phyloP scores from a whole-genome alignment of 2,113 vertebrate genomes.

The Serranochromis macrocephalus region DNA sequence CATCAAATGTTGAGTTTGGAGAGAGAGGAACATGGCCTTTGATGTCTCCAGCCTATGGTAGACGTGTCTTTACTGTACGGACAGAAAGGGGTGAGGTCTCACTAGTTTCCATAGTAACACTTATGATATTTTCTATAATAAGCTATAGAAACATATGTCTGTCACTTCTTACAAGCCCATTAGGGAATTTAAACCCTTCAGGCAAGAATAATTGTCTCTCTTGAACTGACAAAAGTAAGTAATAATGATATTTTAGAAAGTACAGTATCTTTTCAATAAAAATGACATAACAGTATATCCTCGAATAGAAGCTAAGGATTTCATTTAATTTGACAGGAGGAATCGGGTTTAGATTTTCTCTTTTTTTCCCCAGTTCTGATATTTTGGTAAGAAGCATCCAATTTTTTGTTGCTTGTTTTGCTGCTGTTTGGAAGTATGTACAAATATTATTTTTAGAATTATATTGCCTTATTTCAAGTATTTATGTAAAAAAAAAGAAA shows the following conservation, averaged over 20 bases:
- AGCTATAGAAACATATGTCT: not conserved
- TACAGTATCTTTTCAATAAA: not conserved
- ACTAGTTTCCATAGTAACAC: slow-evolving; percentile 39
- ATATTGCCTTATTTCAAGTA: not conserved
- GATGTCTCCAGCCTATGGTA: not conserved
- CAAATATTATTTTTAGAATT: not conserved
- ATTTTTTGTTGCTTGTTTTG: not conserved
- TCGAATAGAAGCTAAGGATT: not conserved
- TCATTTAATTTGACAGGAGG: not conserved
- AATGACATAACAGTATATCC: not conserved
- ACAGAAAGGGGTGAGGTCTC: not conserved
- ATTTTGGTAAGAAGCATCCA: not conserved
- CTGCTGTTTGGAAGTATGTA: not conserved
- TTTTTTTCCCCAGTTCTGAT: not conserved
- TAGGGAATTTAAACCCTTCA: not conserved
- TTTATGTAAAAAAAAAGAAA: fast-evolving
- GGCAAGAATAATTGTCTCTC: not conserved
- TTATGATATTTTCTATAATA: not conserved
- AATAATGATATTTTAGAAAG: not conserved
- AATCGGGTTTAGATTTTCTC: not conserved
- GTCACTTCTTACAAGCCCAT: not conserved
- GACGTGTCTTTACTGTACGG: not conserved
- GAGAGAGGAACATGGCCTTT: not conserved
- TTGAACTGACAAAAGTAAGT: not conserved
- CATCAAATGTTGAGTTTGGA: slow-evolving; percentile 10